Conservation (phyloP, 2,888 invertebrate species). For the Synergus japonicus region DNA sequence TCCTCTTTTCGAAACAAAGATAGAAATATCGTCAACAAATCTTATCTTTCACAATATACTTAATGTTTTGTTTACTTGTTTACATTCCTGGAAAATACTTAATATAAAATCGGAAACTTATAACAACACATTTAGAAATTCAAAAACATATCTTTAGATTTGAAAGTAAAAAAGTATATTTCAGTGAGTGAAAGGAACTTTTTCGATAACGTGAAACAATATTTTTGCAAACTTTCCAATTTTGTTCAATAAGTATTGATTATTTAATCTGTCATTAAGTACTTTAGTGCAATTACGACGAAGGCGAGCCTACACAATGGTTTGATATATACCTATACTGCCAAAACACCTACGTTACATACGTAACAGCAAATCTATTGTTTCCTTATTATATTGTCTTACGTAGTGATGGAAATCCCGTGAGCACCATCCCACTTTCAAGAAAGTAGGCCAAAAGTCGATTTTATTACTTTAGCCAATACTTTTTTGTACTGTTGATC, state of each 20-base stretch:
- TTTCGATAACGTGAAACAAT: neutral
- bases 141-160: neutral
- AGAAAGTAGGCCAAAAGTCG: constrained; percentile 1
- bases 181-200: neutral
- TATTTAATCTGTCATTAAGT: constrained; percentile 18
- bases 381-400: constrained; percentile 22
- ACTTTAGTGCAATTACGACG: constrained; percentile 21
- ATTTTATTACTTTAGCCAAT: neutral
- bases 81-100: neutral
- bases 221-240: neutral
- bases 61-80: neutral
- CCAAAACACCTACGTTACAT: constrained; percentile 16
- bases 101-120: neutral
- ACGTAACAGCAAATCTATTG: constrained; percentile 25
- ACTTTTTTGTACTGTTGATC: neutral
- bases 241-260: neutral
- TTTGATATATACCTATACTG: neutral
- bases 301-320: constrained; percentile 25
- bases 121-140: neutral
- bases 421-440: constrained; percentile 9
- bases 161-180: neutral
- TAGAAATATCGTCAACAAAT: neutral
- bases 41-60: neutral
- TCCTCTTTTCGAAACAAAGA: neutral
- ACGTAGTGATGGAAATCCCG: constrained; percentile 1